Percentiles rank a stretch among this genome's conserved stretches.
Evolutionary conservation across 2,113 vertebrate genomes (phyloP).

Genomic region (Psilopogon haemacephalus): DNA sequence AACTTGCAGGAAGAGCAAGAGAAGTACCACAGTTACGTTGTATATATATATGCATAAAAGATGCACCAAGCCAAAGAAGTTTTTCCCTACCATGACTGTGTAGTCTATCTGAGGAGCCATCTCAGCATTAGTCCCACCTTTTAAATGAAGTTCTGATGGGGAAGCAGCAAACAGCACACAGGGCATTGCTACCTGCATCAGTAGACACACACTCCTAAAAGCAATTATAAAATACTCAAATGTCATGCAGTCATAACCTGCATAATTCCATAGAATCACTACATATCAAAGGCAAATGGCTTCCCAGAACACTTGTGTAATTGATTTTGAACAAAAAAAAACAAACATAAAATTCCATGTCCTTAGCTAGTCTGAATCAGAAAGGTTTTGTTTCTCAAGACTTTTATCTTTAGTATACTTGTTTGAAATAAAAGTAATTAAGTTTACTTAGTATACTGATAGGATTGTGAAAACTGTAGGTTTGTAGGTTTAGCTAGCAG

Average conservation of each 20-base stretch:
- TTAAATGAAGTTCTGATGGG: slow-evolving; percentile 85
- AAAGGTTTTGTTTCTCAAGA: neutral
- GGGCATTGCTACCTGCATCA: slow-evolving; percentile 92
- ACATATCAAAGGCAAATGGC: neutral
- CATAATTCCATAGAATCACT: neutral
- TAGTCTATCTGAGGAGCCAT: slow-evolving; percentile 99
- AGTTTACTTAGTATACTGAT: neutral
- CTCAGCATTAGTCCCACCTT: slow-evolving; percentile 95
- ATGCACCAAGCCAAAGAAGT: neutral
- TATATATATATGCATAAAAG: neutral
- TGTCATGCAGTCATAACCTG: neutral
- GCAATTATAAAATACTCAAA: neutral
- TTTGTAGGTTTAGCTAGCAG: neutral
- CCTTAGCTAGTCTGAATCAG: neutral
- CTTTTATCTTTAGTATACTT: neutral
- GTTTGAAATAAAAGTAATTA: neutral
- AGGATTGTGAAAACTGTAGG: neutral
- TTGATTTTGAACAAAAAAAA: neutral
- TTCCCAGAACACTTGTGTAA: neutral
- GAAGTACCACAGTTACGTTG: neutral
- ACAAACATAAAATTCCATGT: neutral
- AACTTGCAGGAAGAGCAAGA: neutral
- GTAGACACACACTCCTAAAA: slow-evolving; percentile 91
- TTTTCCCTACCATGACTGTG: slow-evolving; percentile 80
- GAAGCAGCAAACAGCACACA: slow-evolving; percentile 88